Conservation (phyloP, 2,888 invertebrate genomes). For the Pyrocoelia pectoralis region DNA sequence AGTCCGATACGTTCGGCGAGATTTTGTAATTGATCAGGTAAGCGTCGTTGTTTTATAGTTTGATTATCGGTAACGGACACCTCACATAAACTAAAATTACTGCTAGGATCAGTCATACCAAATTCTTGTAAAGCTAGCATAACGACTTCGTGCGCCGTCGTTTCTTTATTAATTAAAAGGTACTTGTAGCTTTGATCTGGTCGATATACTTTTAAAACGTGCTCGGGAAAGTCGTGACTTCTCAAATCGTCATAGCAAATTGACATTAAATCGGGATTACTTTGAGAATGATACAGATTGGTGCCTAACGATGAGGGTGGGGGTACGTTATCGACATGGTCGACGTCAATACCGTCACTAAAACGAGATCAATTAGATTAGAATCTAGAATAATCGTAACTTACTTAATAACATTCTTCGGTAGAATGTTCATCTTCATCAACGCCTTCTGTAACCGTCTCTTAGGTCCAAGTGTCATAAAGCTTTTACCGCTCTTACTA, state of each 20-base stretch:
- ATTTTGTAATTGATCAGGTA: slow-evolving; percentile 95
- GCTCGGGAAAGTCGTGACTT: slow-evolving; percentile 90
- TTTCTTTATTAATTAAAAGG: slow-evolving; percentile 93
- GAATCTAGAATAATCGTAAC: too few relatives aligned
- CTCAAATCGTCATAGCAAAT: slow-evolving; percentile 83
- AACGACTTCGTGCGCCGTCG: slow-evolving; percentile 89
- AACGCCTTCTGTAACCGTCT: slow-evolving; percentile 84
- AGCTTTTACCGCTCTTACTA: slow-evolving; percentile 65
- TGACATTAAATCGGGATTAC: slow-evolving; percentile 87
- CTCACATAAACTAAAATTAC: slow-evolving; percentile 94
- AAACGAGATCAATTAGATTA: slow-evolving; percentile 33
- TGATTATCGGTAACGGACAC: slow-evolving; percentile 96
- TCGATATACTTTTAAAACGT: slow-evolving; percentile 92
- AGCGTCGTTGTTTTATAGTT: slow-evolving; percentile 93
- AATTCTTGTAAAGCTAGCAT: slow-evolving; percentile 97
- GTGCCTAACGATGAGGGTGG: slow-evolving; percentile 64
- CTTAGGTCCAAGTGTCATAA: slow-evolving; percentile 90
- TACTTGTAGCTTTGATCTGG: slow-evolving; percentile 98
- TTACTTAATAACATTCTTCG: slow-evolving; percentile 76
- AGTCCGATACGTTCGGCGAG: slow-evolving; percentile 94
- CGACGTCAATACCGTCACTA: slow-evolving; percentile 63
- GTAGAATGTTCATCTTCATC: slow-evolving; percentile 89
- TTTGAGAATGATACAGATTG: slow-evolving; percentile 84
- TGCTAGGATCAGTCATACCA: slow-evolving; percentile 93
- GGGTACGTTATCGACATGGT: slow-evolving; percentile 70